Base-by-base conservation (phyloP, 2,113 vertebrate genomes). In the Empidonax traillii region DNA sequence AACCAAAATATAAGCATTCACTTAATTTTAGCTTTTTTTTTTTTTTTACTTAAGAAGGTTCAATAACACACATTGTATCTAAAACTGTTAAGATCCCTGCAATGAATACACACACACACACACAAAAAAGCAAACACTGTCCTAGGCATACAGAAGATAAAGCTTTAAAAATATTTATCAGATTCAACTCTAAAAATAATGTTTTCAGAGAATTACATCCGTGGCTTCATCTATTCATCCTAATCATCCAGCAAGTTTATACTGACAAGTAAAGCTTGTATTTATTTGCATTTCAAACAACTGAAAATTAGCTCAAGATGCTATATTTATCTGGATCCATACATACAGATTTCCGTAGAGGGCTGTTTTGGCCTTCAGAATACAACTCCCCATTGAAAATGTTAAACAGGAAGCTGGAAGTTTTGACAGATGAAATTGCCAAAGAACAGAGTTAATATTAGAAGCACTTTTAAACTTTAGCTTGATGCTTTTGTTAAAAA, bases 261-360 rank as follows among this genome's bases (percentile, higher is more conserved):
- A 44, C 3, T 80, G 63, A 90, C 2, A 15, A 86, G 63, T 19
- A 85, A 93, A 93, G 22, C 56, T 72, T 63, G 30, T 44, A 39
- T 86, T 80, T 79, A 83, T 90, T 79, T 94, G 44, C 68, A 90
- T 90, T 90, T 86, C 43, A 92, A 80, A 83, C 22, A 68, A 84
- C 28, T 73, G 41, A 83, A 93, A 90, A 73, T 62, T 41, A 89
- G 59, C 69, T 74, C 73, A 89, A 93, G 68, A 81, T 77, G 55
- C 25, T 80, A 4, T 53, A 66, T 93, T 74, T 84, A 84, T 87
- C 81, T 81, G 76, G 37, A 67, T 80, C 24, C 15, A 39, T 30
- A 30, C 28, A 65, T 6, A 53, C 9, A 69, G 58, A 65, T 80
- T 86, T 74, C 56, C 37, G 41, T 17, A 24, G 22, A 47, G 37